Base-by-base conservation (phyloP, 2,113 vertebrate genomes). In the Cynopterus brachyotis region DNA sequence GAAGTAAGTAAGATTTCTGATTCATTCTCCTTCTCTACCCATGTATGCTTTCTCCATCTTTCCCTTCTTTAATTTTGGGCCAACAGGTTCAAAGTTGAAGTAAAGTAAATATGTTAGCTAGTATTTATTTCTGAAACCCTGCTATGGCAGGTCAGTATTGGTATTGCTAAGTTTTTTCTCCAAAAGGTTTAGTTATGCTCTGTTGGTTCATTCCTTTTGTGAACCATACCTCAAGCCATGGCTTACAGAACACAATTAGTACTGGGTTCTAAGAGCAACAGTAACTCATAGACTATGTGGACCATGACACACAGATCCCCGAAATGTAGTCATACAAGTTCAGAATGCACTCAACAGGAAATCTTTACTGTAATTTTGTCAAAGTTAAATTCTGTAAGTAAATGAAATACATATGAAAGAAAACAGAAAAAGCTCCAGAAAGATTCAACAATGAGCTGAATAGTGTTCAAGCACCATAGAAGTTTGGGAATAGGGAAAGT, bases 391-490 rank as follows among this genome's bases (percentile, higher is more conserved):
- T 53, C 53, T 26, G 30, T 60, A 88, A 84, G 6, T 84, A 70
- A 96, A 87, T 83, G 15, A 80, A 91, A 89, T 70, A 9, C 64
- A 72, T 66, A 96, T 40, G 17, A 62, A 94, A 78, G 3, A 87
- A 88, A 93, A 79, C 0, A 83, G 13, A 57, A 83, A 73, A 75
- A 1, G 0, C 42, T 60, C 24, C n/a, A 78, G 37, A 83, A 81
- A 95, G 32, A 82, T 94, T 30, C 75, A 75, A 28, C n/a, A 80
- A 81, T 85, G 37, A 80, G 7, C 67, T 91, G 83, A 93, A 91
- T 75, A 69, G 76, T 94, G 89, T 92, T 90, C 35, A 92, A 81
- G 45, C 12, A 50, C 8, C 42, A 72, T 2, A 75, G 73, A 96
- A 82, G 13, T 96, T 89, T 88, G 30, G 11, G 40, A 90, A 91